Evolutionary conservation across 1,140 invertebrate genomes (phyloP).

Genomic region (Antheraea pernyi): DNA sequence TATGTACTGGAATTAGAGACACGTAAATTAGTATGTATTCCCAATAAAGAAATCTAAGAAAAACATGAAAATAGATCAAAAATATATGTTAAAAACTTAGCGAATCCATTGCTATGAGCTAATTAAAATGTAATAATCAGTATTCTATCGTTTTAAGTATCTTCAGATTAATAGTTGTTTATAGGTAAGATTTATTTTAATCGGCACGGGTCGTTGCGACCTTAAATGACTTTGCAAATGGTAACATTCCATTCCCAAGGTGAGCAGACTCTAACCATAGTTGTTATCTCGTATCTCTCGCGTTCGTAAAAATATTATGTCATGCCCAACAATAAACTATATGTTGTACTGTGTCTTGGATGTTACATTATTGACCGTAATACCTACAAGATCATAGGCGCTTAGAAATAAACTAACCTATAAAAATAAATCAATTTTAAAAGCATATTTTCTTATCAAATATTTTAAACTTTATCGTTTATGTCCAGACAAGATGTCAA

Average conservation of each 20-base stretch:
- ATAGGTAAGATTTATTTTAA: constrained; percentile 3
- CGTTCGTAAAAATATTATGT: constrained; percentile 50
- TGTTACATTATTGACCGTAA: not conserved
- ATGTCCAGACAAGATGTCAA: too few species aligned
- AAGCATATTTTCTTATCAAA: too few species aligned
- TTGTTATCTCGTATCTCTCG: constrained; percentile 44
- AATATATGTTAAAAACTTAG: too few species aligned
- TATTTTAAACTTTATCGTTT: too few species aligned
- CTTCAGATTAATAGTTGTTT: not conserved
- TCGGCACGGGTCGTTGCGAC: constrained; percentile 1
- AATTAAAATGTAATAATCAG: not conserved
- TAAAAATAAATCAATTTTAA: too few species aligned
- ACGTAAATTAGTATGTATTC: too few species aligned
- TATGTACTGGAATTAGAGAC: too few species aligned
- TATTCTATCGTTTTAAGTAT: not conserved
- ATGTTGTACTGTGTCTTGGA: not conserved
- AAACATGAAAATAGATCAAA: too few species aligned
- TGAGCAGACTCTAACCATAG: constrained; percentile 34
- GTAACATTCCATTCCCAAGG: constrained; percentile 63
- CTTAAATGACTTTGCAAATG: constrained; percentile 33
- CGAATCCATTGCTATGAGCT: not conserved
- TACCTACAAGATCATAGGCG: not conserved
- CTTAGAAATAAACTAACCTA: not conserved
- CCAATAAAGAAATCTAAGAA: too few species aligned
- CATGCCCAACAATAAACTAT: constrained; percentile 41